Evolutionary conservation across 2,797 vertebrate species (phyloP).

Genomic region (Coregonus suidteri): DNA sequence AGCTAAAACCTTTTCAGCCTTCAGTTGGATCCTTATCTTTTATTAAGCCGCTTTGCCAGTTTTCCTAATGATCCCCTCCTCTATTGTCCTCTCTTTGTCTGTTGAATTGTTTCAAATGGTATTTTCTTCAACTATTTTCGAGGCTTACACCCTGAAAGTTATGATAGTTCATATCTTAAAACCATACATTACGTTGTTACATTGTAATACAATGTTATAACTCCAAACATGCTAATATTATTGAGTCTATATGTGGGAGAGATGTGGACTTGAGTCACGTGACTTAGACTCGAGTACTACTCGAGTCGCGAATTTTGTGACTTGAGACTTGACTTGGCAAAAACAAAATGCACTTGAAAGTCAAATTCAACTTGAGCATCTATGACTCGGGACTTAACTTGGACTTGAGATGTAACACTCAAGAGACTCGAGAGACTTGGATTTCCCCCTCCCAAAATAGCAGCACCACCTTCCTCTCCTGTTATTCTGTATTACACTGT

Average conservation of each 20-base stretch:
- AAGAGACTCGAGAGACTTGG: too few species aligned
- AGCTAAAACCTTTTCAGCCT: slow-evolving; percentile 24
- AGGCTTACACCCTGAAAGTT: background rate
- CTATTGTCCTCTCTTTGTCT: background rate
- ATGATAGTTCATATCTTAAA: background rate
- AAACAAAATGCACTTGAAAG: too few species aligned
- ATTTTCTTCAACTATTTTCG: background rate
- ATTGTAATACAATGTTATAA: background rate
- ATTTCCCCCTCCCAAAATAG: too few species aligned
- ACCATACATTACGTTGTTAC: background rate
- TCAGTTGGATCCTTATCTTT: background rate
- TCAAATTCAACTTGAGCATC: too few species aligned
- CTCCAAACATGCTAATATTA: background rate
- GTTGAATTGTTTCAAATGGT: background rate
- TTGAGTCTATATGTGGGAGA: background rate
- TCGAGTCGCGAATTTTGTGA: too few species aligned
- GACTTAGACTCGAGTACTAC: too few species aligned
- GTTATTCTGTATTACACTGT: too few species aligned
- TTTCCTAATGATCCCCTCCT: background rate
- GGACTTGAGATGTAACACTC: too few species aligned
- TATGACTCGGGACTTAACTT: too few species aligned
- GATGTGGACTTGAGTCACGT: too few species aligned
- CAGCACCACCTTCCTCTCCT: too few species aligned
- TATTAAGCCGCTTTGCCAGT: slow-evolving; percentile 7
- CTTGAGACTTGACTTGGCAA: too few species aligned